These are phyloP conservation scores for Watsonalla binaria DNA, from an alignment of 2,888 invertebrate genomes.

Conservation along the genomic window DNA sequence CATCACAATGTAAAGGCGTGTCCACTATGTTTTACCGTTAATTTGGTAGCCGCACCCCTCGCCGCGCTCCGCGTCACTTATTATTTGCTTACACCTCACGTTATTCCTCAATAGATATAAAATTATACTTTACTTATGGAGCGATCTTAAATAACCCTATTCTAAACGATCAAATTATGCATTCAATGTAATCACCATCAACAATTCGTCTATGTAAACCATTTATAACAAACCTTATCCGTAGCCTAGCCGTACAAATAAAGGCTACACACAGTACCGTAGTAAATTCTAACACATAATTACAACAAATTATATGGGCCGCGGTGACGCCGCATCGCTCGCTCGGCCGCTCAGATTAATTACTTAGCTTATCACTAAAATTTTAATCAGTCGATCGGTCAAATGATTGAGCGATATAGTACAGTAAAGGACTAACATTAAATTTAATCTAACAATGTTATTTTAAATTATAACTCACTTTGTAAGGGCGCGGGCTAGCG, in stretches of 20 bases:
- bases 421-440: conserved; percentile 79
- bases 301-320: conserved; percentile 48
- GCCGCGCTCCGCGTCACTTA: conserved; percentile 65
- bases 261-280: conserved; percentile 28
- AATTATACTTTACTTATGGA: conserved; percentile 77
- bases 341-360: conserved; percentile 43
- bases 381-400: conserved; percentile 80
- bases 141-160: conserved; percentile 78
- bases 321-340: conserved; percentile 26
- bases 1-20: conserved; percentile 71
- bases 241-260: conserved; percentile 36
- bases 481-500: conserved; percentile 54
- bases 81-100: conserved; percentile 66
- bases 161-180: conserved; percentile 77
- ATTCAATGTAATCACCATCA: conserved; percentile 63
- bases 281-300: conserved; percentile 59
- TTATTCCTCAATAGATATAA: conserved; percentile 65
- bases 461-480: conserved; percentile 77
- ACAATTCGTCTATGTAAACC: conserved; percentile 72
- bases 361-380: conserved; percentile 78
- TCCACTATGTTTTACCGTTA: conserved; percentile 62
- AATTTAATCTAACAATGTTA: conserved; percentile 79
- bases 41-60: conserved; percentile 68
- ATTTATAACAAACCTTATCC: conserved; percentile 67
- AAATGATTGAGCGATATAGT: conserved; percentile 78